These are phyloP conservation scores for Rhinophrynus dorsalis DNA, from an alignment of 2,797 vertebrate genomes.

Conservation along the genomic window DNA sequence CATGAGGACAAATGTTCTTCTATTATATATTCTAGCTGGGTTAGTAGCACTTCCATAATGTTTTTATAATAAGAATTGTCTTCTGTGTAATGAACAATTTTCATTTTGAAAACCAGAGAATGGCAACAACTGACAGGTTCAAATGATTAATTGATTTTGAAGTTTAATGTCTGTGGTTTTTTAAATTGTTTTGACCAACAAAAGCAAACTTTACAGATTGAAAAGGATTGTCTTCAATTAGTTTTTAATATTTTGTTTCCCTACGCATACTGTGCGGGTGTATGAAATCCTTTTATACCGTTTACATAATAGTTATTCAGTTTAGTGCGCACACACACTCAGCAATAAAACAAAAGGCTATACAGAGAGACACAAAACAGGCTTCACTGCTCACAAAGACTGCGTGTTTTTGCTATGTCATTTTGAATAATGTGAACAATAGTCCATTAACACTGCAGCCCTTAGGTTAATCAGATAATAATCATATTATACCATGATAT, in stretches of 20 bases:
- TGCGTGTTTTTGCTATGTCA: conserved; percentile 33
- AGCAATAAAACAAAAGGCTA: conserved; percentile 38
- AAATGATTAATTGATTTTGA: background rate
- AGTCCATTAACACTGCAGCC: conserved; percentile 34
- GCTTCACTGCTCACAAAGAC: conserved; percentile 32
- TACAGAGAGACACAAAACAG: conserved; percentile 25
- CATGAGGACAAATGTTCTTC: too few species aligned
- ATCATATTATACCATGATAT: conserved; percentile 29
- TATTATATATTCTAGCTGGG: too few species aligned
- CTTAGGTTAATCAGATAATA: conserved; percentile 45
- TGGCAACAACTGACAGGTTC: background rate
- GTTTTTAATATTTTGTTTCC: conserved; percentile 18
- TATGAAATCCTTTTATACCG: conserved; percentile 14
- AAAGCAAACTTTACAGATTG: conserved; percentile 24
- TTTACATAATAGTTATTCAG: conserved; percentile 40
- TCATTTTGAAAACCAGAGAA: background rate
- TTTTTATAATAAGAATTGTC: too few species aligned
- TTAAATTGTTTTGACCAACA: conserved; percentile 10
- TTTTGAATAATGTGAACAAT: conserved; percentile 38
- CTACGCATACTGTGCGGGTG: conserved; percentile 27
- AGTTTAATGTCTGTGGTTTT: background rate
- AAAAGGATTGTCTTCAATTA: conserved; percentile 14
- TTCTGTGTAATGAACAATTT: conserved; percentile 25
- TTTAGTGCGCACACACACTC: conserved; percentile 17
- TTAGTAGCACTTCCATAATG: too few species aligned